phyloP scores from a whole-genome alignment of 2,797 vertebrate species.

The Sparidentex hasta region DNA sequence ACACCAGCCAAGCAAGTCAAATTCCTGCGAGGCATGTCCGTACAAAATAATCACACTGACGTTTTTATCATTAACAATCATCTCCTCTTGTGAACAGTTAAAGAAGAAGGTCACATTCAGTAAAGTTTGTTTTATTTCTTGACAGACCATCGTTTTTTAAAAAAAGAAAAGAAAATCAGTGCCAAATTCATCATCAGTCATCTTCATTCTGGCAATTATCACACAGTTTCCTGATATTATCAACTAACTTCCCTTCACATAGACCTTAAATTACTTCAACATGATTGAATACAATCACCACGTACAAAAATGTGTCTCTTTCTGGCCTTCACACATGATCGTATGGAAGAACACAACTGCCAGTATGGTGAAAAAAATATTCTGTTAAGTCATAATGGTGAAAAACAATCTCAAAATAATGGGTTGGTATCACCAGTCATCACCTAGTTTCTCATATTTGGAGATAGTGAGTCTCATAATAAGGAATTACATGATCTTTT shows the following conservation, averaged over 20 bases:
- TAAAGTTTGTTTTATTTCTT: conserved; percentile 44
- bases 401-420: no score
- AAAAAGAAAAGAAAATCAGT: conserved; percentile 10
- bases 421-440: no score
- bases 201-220: conserved; percentile 18
- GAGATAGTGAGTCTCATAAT: no score
- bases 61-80: neutral
- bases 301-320: neutral
- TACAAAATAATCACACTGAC: neutral
- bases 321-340: neutral
- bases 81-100: neutral
- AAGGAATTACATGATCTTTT: no score
- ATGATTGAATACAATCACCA: conserved; percentile 5
- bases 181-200: conserved; percentile 29
- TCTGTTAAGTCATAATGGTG: no score
- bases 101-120: conserved; percentile 7
- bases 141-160: conserved; percentile 16
- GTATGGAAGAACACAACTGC: no score
- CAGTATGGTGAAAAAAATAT: no score
- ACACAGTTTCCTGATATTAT: neutral
- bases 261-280: neutral
- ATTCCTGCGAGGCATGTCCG: neutral
- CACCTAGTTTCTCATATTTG: no score
- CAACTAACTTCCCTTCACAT: conserved; percentile 4
- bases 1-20: neutral